Evolutionary conservation across 2,113 vertebrate species (phyloP), one percentile per base, ranked within the genome.

Genomic region (Cynoglossus semilaevis): DNA sequence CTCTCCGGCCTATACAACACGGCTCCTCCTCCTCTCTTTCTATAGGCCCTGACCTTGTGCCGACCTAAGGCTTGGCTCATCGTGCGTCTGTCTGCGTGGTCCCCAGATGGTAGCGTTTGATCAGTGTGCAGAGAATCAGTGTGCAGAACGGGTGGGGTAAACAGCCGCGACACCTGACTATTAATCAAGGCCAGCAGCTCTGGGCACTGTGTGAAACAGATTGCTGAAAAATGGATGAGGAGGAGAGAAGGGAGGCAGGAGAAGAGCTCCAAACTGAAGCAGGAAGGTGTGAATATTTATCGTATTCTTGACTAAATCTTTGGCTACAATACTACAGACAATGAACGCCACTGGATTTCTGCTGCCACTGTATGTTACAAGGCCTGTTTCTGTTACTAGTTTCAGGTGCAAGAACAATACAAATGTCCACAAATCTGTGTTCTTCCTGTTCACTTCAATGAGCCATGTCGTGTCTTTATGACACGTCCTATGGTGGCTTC

Each of bases 141-240:
- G 7, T 8, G 9, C 55, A 35, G 74, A 52, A 51, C 44, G 60
- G 52, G 69, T 35, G 81, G 81, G 82, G 77, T 77, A 84, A 86
- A 76, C 63, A 70, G 67, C 48, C 64, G 38, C 47, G 75, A 70
- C 79, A 84, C 83, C 79, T 76, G 81, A 82, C 80, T 70, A 88
- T 88, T 88, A 85, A 85, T 89, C 84, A 87, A 63, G 66, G 71
- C 70, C 51, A 58, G 77, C 79, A 80, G 82, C 78, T 71, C 47
- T 55, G 76, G 49, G 71, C 51, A 45, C 63, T n/a, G 58, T 10
- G 16, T 40, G 51, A 80, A 85, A 77, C 80, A 85, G 54, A 74
- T 67, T 81, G 69, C 72, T 85, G 82, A 88, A 77, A 89, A 88
- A 87, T 84, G 70, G 62, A 87, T 80, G 80, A 81, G 70, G 48